These are phyloP conservation scores for Drosophila kanekoi DNA, from an alignment of 2,888 invertebrate species.

Conservation along the genomic window DNA sequence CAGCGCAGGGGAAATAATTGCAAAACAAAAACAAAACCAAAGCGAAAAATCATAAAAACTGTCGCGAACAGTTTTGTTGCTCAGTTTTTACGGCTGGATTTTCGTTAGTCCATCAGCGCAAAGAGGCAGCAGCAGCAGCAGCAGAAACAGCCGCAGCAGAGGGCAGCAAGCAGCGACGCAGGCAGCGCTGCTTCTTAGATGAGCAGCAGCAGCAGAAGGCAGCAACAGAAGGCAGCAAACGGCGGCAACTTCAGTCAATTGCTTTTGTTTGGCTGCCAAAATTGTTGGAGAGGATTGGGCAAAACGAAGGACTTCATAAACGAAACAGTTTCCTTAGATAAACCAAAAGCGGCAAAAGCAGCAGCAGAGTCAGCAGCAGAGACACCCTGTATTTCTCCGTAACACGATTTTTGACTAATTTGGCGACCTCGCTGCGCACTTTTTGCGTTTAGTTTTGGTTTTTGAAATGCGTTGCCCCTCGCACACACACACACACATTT, in stretches of 20 bases:
- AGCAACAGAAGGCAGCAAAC: conserved; percentile 10
- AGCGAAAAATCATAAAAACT: conserved; percentile 56
- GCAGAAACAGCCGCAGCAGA: conserved; percentile 11
- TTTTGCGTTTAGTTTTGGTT: conserved; percentile 46
- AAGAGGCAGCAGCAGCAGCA: conserved; percentile 10
- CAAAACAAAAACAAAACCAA: conserved; percentile 64
- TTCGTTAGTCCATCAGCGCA: conserved; percentile 44
- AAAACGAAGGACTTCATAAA: conserved; percentile 29
- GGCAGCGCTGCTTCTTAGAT: conserved; percentile 30
- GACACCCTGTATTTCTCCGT: conserved; percentile 47
- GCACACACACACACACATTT: conserved; percentile 4
- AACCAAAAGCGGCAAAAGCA: conserved; percentile 1
- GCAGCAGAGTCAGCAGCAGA: conserved; percentile 17
- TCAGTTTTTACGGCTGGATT: conserved; percentile 22
- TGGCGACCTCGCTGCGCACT: conserved; percentile 38
- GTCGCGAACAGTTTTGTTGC: conserved; percentile 45
- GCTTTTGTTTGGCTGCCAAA: conserved; percentile 69
- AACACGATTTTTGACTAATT: conserved; percentile 62
- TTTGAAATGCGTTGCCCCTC: conserved; percentile 28
- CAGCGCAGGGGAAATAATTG: conserved; percentile 71
- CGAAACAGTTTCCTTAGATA: conserved; percentile 15
- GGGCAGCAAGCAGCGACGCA: conserved; percentile 27
- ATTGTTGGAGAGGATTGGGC: conserved; percentile 9
- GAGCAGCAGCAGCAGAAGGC: conserved; percentile 29
- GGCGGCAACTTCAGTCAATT: conserved; percentile 47